Conservation (phyloP, 1,140 invertebrate species). For the Lethocerus indicus region DNA sequence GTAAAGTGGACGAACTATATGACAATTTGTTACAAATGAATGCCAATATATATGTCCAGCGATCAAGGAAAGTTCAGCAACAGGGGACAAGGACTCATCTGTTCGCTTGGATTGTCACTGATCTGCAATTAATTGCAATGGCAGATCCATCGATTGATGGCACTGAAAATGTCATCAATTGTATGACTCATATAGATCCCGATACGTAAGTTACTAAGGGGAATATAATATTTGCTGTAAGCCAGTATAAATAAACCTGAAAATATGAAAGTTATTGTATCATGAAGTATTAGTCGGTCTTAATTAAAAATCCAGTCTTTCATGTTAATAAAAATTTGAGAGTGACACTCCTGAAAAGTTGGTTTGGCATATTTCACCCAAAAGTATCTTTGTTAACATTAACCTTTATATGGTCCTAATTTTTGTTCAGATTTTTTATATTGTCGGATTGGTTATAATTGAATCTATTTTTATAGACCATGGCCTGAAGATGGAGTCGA, state of each 20-base stretch:
- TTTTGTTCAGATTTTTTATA: too few relatives aligned
- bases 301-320: too few relatives aligned
- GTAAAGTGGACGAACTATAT: constrained; percentile 80
- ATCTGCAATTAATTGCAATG: constrained; percentile 64
- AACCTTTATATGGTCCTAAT: too few relatives aligned
- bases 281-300: too few relatives aligned
- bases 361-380: too few relatives aligned
- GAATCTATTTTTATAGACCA: constrained; percentile 33
- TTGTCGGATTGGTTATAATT: too few relatives aligned
- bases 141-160: constrained; percentile 77
- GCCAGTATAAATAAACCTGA: too few relatives aligned
- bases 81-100: constrained; percentile 52
- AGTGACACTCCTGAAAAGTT: too few relatives aligned
- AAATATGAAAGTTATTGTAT: too few relatives aligned
- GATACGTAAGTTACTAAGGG: constrained; percentile 46
- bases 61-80: constrained; percentile 64
- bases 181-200: constrained; percentile 64
- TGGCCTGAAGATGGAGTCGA: constrained; percentile 83
- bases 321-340: too few relatives aligned
- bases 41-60: constrained; percentile 87
- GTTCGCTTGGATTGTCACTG: constrained; percentile 62
- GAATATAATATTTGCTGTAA: too few relatives aligned
- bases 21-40: constrained; percentile 72
- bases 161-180: constrained; percentile 49
- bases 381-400: too few relatives aligned